A percentile compares a stretch with the other conserved stretches of the same genome.
These are phyloP conservation scores for Ditylenchus weischeri DNA, from an alignment of 2,888 invertebrate species.

Conservation along the genomic window DNA sequence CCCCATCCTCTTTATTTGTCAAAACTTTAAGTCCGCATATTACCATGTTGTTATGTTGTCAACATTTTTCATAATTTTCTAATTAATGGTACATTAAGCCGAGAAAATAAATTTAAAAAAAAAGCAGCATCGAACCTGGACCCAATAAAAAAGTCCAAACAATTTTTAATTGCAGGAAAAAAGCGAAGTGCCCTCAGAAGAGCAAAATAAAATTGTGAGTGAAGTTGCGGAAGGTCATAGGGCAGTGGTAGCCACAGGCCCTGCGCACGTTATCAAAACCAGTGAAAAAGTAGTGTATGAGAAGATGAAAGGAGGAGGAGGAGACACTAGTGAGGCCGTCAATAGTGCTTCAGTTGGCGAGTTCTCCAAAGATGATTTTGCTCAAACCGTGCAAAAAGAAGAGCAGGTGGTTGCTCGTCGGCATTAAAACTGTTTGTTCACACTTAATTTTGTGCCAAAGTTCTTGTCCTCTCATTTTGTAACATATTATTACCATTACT, in stretches of 20 bases:
- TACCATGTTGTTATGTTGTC: too few relatives aligned
- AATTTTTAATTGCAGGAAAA: too few relatives aligned
- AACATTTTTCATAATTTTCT: too few relatives aligned
- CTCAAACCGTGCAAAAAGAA: conserved; percentile 1
- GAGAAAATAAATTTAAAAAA: too few relatives aligned
- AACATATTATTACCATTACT: too few relatives aligned
- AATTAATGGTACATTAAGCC: too few relatives aligned
- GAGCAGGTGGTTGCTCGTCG: conserved; percentile 5
- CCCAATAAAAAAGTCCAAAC: too few relatives aligned
- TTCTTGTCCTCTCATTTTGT: too few relatives aligned
- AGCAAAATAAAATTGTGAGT: neutral
- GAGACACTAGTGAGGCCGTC: neutral
- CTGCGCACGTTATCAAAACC: neutral
- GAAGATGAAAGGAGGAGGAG: neutral
- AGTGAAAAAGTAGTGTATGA: neutral
- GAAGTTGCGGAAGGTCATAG: neutral
- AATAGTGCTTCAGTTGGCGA: conserved; percentile 2
- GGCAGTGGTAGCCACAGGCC: neutral
- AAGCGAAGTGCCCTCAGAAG: neutral
- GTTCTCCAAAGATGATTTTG: neutral
- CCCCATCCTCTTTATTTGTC: too few relatives aligned
- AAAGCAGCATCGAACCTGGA: too few relatives aligned
- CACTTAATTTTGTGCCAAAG: too few relatives aligned
- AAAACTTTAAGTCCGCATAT: too few relatives aligned
- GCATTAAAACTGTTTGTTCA: neutral